Conservation (phyloP, 2,797 vertebrate genomes). For the Microctenopoma lineatum region DNA sequence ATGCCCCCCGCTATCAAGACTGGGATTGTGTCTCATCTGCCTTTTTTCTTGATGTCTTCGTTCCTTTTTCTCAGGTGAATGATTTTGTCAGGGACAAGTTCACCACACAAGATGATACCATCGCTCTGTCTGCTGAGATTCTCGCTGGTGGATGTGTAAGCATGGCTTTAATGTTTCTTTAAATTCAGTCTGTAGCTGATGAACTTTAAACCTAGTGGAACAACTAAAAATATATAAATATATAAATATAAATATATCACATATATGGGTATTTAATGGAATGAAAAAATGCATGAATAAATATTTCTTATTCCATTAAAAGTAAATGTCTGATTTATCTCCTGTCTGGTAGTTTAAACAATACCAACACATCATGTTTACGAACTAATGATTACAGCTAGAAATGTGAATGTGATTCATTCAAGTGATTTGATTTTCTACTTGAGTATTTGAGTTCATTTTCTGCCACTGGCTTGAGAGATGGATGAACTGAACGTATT, state of each 20-base stretch:
- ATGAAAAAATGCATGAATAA: neutral
- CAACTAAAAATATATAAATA: neutral
- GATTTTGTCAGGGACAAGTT: constrained; percentile 98
- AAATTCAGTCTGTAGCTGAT: constrained; percentile 39
- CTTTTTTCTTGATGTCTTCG: constrained; percentile 33
- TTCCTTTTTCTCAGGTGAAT: constrained; percentile 86
- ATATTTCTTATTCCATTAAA: neutral
- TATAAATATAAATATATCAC: neutral
- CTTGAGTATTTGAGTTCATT: neutral
- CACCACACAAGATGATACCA: constrained; percentile 87
- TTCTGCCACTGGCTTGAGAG: no score
- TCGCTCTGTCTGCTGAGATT: constrained; percentile 89
- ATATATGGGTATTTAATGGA: neutral
- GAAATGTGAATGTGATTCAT: no score
- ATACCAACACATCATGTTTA: neutral
- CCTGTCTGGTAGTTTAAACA: neutral
- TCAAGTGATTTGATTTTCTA: neutral
- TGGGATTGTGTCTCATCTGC: constrained; percentile 64
- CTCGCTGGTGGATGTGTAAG: constrained; percentile 95
- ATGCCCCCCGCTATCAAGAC: constrained; percentile 62
- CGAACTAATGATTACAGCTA: neutral
- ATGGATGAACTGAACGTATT: neutral
- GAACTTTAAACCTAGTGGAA: constrained; percentile 23
- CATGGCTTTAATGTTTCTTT: constrained; percentile 53
- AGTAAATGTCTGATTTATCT: neutral